A percentile compares a stretch with the other conserved stretches of the same genome.
phyloP scores from a whole-genome alignment of 2,797 vertebrate species.

The Thamnophis elegans region DNA sequence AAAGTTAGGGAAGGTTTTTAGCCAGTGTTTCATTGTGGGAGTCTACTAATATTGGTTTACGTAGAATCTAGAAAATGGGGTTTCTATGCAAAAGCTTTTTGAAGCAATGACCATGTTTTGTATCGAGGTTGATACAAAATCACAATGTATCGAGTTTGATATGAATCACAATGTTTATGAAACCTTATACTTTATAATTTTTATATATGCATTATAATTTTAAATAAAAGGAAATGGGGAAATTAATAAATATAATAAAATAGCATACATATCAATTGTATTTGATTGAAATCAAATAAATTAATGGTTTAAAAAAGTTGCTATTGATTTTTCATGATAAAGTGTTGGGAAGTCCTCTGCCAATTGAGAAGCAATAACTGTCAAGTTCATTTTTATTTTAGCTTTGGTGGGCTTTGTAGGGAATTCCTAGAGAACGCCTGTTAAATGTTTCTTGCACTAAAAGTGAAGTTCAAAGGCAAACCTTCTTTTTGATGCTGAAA shows the following conservation, averaged over 20 bases:
- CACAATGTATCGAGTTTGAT: not conserved
- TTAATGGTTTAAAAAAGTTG: not conserved
- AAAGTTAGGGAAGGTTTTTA: not conserved
- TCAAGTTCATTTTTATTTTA: not conserved
- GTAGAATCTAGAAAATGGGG: not conserved
- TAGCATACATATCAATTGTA: not conserved
- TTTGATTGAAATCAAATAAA: not conserved
- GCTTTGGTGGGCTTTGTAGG: not conserved
- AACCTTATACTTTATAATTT: too few relatives aligned
- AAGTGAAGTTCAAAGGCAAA: slow-evolving; percentile 38
- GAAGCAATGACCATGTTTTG: not conserved
- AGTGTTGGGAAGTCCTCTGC: rapidly evolving
- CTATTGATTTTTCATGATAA: slow-evolving; percentile 22
- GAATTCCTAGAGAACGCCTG: not conserved
- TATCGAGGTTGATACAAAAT: not conserved
- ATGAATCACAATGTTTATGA: not conserved
- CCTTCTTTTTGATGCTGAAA: slow-evolving; percentile 43
- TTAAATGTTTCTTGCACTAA: slow-evolving; percentile 25
- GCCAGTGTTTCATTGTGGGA: not conserved
- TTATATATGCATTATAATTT: not conserved
- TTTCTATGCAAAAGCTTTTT: not conserved
- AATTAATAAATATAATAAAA: not conserved
- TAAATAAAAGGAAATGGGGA: not conserved
- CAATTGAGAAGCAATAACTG: not conserved
- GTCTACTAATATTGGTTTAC: not conserved